These are phyloP conservation scores for Columba livia DNA, from an alignment of 2,113 vertebrate genomes.

Conservation along the genomic window DNA sequence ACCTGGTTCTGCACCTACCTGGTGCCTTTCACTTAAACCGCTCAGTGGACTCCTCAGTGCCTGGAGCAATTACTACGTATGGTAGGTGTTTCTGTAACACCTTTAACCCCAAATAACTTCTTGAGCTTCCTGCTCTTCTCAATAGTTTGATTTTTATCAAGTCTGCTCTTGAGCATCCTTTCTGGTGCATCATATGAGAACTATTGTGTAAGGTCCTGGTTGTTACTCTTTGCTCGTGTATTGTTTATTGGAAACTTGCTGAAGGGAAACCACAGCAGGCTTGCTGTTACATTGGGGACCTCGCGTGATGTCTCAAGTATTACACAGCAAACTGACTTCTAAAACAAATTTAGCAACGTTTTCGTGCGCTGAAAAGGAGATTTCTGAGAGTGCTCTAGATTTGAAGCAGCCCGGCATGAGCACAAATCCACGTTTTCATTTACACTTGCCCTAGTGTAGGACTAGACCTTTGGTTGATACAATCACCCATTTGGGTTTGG, in stretches of 20 bases:
- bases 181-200: not conserved
- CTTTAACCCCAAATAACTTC: not conserved
- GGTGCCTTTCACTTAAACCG: not conserved
- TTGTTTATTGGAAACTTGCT: not conserved
- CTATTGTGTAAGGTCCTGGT: not conserved
- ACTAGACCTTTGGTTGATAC: not conserved
- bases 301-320: not conserved
- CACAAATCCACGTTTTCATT: not conserved
- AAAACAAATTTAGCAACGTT: not conserved
- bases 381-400: not conserved
- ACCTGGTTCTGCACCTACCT: not conserved
- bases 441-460: not conserved
- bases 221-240: not conserved
- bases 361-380: not conserved
- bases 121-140: not conserved
- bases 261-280: not conserved
- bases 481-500: not conserved
- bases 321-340: not conserved
- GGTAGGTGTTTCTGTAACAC: accelerated
- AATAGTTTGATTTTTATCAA: not conserved
- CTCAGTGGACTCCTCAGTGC: not conserved
- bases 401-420: not conserved
- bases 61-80: accelerated
- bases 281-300: not conserved
- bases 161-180: not conserved